Evolutionary conservation across 2,797 vertebrate genomes (phyloP).

Genomic region (Periophthalmus magnuspinnatus): DNA sequence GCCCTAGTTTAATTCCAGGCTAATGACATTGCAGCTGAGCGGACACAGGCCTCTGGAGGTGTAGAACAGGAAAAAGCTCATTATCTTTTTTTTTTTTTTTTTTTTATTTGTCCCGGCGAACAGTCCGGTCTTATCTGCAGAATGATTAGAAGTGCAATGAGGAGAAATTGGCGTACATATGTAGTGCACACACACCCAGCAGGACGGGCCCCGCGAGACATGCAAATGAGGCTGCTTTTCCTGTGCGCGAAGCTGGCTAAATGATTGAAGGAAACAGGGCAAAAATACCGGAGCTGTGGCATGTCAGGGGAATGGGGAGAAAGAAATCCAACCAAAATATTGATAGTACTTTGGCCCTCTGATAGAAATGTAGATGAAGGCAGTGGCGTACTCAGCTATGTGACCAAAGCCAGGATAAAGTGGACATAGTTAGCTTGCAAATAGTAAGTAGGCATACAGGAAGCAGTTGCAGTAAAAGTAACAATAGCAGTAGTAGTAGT

Average conservation of each 20-base stretch:
- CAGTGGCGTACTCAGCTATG: too few relatives aligned
- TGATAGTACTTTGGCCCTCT: constrained; percentile 8
- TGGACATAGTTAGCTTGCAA: too few relatives aligned
- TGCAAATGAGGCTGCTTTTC: constrained; percentile 56
- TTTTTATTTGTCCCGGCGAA: constrained; percentile 40
- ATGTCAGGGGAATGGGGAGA: constrained; percentile 10
- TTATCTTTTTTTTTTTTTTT: constrained; percentile 68
- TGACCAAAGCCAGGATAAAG: too few relatives aligned
- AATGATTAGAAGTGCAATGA: constrained; percentile 68
- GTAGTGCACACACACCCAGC: constrained; percentile 55
- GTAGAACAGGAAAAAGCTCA: constrained; percentile 70
- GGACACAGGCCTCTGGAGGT: constrained; percentile 69
- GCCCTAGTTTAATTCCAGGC: constrained; percentile 72
- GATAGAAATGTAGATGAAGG: neutral
- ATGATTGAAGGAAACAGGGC: constrained; percentile 26
- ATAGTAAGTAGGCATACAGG: too few relatives aligned
- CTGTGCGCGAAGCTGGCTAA: constrained; percentile 30
- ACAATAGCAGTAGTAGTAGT: too few relatives aligned
- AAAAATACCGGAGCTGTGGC: constrained; percentile 31
- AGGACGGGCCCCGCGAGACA: constrained; percentile 49
- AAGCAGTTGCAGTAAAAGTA: too few relatives aligned
- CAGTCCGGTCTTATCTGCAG: constrained; percentile 58
- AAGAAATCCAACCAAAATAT: constrained; percentile 11
- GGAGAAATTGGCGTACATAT: constrained; percentile 47
- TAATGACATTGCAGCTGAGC: constrained; percentile 74